Percentiles rank a stretch among this genome's conserved stretches.
phyloP scores from a whole-genome alignment of 2,797 vertebrate species.

The Neomorphus geoffroyi region DNA sequence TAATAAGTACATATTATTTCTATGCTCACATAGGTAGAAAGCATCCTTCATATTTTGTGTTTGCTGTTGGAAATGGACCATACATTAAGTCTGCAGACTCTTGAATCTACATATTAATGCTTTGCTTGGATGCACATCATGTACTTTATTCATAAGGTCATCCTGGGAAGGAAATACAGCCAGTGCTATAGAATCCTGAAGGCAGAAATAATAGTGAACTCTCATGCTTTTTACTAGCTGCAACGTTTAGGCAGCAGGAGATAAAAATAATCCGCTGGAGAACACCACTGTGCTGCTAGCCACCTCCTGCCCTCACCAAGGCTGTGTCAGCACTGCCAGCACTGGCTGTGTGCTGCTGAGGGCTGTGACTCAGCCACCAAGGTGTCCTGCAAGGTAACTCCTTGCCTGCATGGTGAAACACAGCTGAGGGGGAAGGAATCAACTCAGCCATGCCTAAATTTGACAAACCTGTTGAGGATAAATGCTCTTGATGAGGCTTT shows the following conservation, averaged over 20 bases:
- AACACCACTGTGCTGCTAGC: neutral
- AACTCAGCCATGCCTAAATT: neutral
- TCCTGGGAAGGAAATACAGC: neutral
- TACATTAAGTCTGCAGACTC: neutral
- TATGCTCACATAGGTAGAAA: neutral
- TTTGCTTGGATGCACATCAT: neutral
- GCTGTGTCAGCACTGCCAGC: neutral
- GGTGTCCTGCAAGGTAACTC: neutral
- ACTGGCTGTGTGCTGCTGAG: neutral
- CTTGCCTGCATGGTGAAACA: neutral
- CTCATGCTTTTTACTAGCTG: neutral
- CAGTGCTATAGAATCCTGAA: neutral
- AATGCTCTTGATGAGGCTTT: neutral
- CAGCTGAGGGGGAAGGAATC: neutral
- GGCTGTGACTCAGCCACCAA: neutral
- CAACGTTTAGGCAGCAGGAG: neutral
- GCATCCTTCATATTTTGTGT: neutral
- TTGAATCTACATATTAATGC: neutral
- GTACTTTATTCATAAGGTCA: neutral
- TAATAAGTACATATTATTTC: neutral
- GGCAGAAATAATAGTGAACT: neutral
- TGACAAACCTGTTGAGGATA: neutral
- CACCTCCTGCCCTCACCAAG: neutral
- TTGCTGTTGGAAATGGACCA: neutral
- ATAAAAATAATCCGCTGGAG: neutral